phyloP scores from a whole-genome alignment of 2,797 vertebrate genomes.

The Intellagama lesueurii region DNA sequence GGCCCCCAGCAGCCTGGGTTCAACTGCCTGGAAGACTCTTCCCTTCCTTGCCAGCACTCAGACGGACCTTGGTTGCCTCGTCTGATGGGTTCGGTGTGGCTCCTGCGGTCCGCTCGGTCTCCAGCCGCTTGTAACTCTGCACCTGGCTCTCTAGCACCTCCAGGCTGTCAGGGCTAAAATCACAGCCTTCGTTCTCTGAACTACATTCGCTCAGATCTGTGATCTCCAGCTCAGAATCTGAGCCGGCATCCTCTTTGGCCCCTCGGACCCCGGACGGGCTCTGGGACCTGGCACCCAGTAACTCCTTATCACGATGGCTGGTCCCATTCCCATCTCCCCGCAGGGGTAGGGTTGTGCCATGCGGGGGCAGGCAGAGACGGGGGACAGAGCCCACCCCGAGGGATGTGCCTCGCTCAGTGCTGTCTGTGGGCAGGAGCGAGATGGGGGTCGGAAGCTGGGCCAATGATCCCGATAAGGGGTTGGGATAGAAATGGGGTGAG shows the following conservation, averaged over 20 bases:
- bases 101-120: not conserved
- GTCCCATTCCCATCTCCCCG: constrained; percentile 36
- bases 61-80: not conserved
- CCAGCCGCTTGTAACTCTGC: constrained; percentile 25
- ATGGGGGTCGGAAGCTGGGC: constrained; percentile 87
- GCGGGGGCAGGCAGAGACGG: constrained; percentile 50
- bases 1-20: not conserved
- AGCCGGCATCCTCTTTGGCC: constrained; percentile 73
- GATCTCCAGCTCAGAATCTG: constrained; percentile 93
- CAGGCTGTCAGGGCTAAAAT: constrained; percentile 78
- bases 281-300: constrained; percentile 71
- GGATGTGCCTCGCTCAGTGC: constrained; percentile 46
- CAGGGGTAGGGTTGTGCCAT: not conserved
- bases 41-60: not conserved
- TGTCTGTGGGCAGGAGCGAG: constrained; percentile 79
- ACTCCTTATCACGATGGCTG: constrained; percentile 71
- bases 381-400: constrained; percentile 31
- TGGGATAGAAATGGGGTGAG: constrained; percentile 91
- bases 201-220: constrained; percentile 91
- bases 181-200: constrained; percentile 84
- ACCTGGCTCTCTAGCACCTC: constrained; percentile 36
- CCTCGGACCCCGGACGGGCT: constrained; percentile 74
- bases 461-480: constrained; percentile 85
- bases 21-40: constrained; percentile 16
- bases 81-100: not conserved